Evolutionary conservation across 2,888 invertebrate genomes (phyloP).

Genomic region (Diaphora mendica): DNA sequence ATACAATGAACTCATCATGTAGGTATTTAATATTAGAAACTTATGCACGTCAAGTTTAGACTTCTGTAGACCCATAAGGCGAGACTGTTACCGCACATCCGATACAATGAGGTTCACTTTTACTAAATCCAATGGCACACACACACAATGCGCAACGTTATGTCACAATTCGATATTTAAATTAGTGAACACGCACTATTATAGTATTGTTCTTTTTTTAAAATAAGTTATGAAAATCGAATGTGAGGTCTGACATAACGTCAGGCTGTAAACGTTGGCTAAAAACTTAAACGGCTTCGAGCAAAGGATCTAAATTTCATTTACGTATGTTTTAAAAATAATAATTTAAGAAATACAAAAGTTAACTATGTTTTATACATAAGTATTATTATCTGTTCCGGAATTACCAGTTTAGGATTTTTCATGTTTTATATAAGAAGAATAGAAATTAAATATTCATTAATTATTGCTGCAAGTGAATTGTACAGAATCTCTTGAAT

Average conservation of each 20-base stretch:
- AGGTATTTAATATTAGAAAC: constrained; percentile 39
- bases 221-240: not conserved
- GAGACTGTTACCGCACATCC: constrained; percentile 65
- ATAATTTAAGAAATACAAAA: not conserved
- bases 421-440: too few species aligned
- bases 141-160: constrained; percentile 65
- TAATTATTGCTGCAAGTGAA: not conserved
- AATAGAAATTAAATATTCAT: too few species aligned
- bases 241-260: not conserved
- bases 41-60: constrained; percentile 52
- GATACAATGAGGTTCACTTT: constrained; percentile 71
- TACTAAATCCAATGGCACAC: constrained; percentile 66
- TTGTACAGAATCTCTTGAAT: not conserved
- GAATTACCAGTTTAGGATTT: not conserved
- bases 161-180: constrained; percentile 62
- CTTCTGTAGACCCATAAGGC: constrained; percentile 59
- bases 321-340: not conserved
- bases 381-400: not conserved
- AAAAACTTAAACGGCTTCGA: not conserved
- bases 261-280: not conserved
- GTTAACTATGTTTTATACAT: not conserved
- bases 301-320: constrained; percentile 5
- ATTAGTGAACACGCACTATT: constrained; percentile 24
- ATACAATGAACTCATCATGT: not conserved
- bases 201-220: constrained; percentile 18